Percentiles rank a stretch among this genome's conserved stretches.
These are phyloP conservation scores for Drosophila elegans DNA, from an alignment of 1,140 invertebrate species.

Conservation along the genomic window DNA sequence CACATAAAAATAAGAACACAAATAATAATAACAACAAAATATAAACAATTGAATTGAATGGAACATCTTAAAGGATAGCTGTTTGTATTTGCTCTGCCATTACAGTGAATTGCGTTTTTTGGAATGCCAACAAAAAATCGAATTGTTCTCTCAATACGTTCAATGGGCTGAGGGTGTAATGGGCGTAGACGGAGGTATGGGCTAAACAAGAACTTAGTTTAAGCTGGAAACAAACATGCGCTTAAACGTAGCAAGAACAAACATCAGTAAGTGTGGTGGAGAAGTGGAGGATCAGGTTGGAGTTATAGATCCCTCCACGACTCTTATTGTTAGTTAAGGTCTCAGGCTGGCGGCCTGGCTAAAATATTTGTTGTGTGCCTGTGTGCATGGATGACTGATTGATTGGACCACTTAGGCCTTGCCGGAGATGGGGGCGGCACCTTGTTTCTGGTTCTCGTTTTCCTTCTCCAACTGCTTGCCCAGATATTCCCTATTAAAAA, in stretches of 20 bases:
- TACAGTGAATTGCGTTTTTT: constrained; percentile 33
- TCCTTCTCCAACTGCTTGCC: constrained; percentile 98
- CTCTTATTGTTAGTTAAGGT: constrained; percentile 76
- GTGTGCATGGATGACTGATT: constrained; percentile 67
- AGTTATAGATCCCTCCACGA: constrained; percentile 17
- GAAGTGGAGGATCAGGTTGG: constrained; percentile 22
- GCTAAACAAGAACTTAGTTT: constrained; percentile 70
- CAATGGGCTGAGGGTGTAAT: constrained; percentile 21
- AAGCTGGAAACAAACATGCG: constrained; percentile 64
- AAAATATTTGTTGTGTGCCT: constrained; percentile 46
- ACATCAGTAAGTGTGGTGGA: constrained; percentile 53
- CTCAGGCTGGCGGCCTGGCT: constrained; percentile 60
- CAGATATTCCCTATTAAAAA: constrained; percentile 93
- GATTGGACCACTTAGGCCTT: constrained; percentile 73
- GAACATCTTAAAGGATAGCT: constrained; percentile 44
- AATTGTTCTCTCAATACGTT: constrained; percentile 51
- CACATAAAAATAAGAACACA: constrained; percentile 56
- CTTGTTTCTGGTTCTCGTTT: constrained; percentile 80
- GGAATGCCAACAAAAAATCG: constrained; percentile 75
- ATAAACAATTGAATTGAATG: constrained; percentile 59
- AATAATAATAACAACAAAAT: constrained; percentile 74
- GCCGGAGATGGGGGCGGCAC: constrained; percentile 76
- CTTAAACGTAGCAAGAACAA: constrained; percentile 71
- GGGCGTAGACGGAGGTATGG: constrained; percentile 25
- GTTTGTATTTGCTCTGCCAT: constrained; percentile 43